Base-by-base conservation (phyloP, 2,113 vertebrate species). In the Hipposideros armiger region DNA sequence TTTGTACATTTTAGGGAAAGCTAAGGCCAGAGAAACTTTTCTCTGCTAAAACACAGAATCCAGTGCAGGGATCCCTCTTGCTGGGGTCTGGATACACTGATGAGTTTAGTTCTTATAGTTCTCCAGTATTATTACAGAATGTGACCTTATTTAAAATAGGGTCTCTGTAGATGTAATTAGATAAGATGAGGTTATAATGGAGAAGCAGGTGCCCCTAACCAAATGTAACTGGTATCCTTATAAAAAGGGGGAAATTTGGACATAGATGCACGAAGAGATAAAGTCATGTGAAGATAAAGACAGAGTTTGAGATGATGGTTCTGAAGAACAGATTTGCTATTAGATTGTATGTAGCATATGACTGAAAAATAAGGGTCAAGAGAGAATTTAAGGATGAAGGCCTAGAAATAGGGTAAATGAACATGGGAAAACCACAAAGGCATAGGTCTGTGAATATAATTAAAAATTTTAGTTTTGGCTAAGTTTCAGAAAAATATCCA, bases 31-130 rank as follows among this genome's bases (percentile, higher is more conserved):
- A 22, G 17, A 32, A 50, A 4, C 36, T 36, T 36, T 36, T 36
- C 36, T 36, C 42, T 2, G 15, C 28, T 78, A 36, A 81, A 58
- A 1, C 36, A 4, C 14, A 47, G 1, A 14, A 3, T 16, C n/a
- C 22, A 58, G 15, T 0, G 7, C 14, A 78, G 2, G 7, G 13
- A 62, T 0, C 0, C 1, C 6, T 73, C 16, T 60, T 54, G 0
- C 7, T 64, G 11, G 10, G 3, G 7, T 66, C 19, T 22, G 83
- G 32, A 42, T 81, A 3, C 5, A 60, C 11, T 52, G 66, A 86
- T 54, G 4, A 64, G 11, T 50, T 56, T 36, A 36, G 36, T 36
- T 36, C 36, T 36, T 36, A 36, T 36, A 36, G 36, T 36, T 36
- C 36, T 36, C 36, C 36, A 36, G 36, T 36, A 36, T 36, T 13